phyloP scores from a whole-genome alignment of 1,140 invertebrate genomes.

The Trichonephila clavipes region DNA sequence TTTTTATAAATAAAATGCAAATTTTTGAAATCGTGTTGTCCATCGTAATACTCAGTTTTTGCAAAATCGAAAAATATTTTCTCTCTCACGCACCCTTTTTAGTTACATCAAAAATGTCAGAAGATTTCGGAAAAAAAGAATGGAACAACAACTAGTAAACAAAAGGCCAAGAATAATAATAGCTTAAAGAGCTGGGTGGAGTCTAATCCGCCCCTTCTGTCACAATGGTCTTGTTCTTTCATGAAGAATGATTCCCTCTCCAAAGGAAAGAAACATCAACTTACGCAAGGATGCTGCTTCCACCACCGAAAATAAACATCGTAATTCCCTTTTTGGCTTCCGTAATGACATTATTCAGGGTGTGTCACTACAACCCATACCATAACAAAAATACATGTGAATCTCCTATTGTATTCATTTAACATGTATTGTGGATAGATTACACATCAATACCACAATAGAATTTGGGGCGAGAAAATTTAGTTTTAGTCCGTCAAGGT shows the following conservation, averaged over 20 bases:
- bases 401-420: not conserved
- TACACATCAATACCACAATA: not conserved
- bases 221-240: conserved; percentile 51
- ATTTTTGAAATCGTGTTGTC: too few relatives aligned
- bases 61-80: too few relatives aligned
- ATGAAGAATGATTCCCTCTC: conserved; percentile 43
- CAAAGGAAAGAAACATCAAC: conserved; percentile 68
- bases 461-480: not conserved
- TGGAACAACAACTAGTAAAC: not conserved
- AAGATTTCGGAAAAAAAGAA: not conserved
- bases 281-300: conserved; percentile 17
- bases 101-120: not conserved
- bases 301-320: conserved; percentile 22
- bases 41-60: too few relatives aligned
- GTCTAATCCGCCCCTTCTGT: conserved; percentile 39
- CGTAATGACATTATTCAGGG: conserved; percentile 64
- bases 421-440: not conserved
- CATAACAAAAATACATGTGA: not conserved
- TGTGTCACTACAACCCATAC: conserved; percentile 20
- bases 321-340: conserved; percentile 42
- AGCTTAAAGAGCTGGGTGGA: conserved; percentile 46
- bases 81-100: too few relatives aligned
- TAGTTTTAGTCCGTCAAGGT: not conserved
- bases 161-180: not conserved
- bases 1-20: too few relatives aligned